phyloP scores from a whole-genome alignment of 2,888 invertebrate species.

The Pachymerium ferrugineum region DNA sequence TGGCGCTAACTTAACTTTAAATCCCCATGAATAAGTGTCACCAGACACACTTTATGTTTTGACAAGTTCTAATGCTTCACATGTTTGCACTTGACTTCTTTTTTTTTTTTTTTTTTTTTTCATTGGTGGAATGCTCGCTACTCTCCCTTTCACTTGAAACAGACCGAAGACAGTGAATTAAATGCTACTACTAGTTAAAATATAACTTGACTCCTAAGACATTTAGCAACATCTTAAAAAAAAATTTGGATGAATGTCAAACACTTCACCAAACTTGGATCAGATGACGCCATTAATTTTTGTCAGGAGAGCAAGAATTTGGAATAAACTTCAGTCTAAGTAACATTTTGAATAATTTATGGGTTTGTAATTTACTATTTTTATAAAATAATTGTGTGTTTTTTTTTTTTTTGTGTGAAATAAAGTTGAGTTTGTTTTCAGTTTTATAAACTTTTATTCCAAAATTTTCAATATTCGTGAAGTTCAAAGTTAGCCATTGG shows the following conservation, averaged over 20 bases:
- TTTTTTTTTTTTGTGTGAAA: too few species aligned
- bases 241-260: neutral
- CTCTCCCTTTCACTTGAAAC: conserved; percentile 11
- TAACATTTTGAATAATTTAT: too few species aligned
- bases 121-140: neutral
- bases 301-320: too few species aligned
- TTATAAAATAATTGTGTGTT: too few species aligned
- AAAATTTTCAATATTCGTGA: neutral
- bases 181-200: conserved; percentile 5
- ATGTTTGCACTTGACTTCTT: neutral
- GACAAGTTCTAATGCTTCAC: conserved; percentile 21
- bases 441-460: conserved; percentile 4
- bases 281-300: neutral
- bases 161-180: conserved; percentile 1
- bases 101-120: neutral
- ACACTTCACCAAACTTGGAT: neutral
- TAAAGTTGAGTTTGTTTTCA: too few species aligned
- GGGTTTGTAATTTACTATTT: too few species aligned
- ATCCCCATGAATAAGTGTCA: conserved; percentile 1
- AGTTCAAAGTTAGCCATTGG: neutral
- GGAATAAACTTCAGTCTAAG: too few species aligned
- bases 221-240: neutral
- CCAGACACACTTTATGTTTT: neutral
- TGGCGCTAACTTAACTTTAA: neutral
- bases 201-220: neutral